Evolutionary conservation across 1,140 invertebrate genomes (phyloP).

Genomic region (Nasonia longicornis): DNA sequence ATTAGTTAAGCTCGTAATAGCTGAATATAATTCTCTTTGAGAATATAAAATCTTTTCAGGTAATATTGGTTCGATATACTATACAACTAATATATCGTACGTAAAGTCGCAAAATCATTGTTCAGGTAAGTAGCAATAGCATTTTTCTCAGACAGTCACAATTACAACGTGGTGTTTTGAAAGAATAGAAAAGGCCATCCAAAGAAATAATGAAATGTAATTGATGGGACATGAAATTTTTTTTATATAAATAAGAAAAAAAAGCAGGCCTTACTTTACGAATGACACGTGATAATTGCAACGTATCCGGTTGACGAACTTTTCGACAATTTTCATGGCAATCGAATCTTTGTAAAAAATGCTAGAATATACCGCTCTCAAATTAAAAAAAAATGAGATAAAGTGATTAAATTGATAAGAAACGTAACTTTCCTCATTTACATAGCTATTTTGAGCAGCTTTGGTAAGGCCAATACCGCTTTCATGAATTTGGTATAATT

Average conservation of each 20-base stretch:
- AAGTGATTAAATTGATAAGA: not conserved
- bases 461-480: not conserved
- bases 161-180: not conserved
- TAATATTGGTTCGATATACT: conserved; percentile 35
- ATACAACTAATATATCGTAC: not conserved
- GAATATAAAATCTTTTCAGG: conserved; percentile 17
- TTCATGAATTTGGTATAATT: not conserved
- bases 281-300: not conserved
- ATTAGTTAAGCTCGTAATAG: not conserved
- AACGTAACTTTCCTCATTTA: not conserved
- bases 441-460: not conserved
- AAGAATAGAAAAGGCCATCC: not conserved
- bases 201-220: not conserved
- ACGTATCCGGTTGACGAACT: conserved; percentile 5
- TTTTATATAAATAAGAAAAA: not conserved
- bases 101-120: not conserved
- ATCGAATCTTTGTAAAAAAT: conserved; percentile 21
- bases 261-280: not conserved
- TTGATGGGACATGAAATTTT: conserved; percentile 1
- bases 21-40: not conserved
- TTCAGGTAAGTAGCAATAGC: conserved; percentile 37
- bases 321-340: conserved; percentile 22
- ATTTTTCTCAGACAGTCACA: not conserved
- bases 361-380: not conserved
- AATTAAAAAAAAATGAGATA: not conserved